Evolutionary conservation across 2,797 vertebrate genomes (phyloP).

Genomic region (Propithecus perrieri): DNA sequence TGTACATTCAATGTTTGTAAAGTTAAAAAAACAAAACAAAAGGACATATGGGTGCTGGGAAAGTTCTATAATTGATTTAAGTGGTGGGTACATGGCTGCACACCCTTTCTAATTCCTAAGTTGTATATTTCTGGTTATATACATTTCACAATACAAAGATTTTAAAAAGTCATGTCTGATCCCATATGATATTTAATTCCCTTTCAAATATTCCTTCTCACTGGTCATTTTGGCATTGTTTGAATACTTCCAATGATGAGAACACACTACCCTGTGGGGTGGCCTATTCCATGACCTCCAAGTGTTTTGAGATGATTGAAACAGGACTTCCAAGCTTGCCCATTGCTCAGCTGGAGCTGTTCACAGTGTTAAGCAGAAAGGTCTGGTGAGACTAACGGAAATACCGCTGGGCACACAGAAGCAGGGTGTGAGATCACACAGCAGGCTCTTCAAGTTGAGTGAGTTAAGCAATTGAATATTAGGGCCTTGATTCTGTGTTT

Average conservation of each 20-base stretch:
- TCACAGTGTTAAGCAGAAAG: not conserved
- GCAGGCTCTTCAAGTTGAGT: not conserved
- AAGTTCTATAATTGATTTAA: no score
- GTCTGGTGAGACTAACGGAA: not conserved
- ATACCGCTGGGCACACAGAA: rapidly evolving
- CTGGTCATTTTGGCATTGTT: not conserved
- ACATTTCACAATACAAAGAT: not conserved
- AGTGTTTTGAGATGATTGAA: not conserved
- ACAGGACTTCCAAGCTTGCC: not conserved
- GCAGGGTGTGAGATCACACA: no score
- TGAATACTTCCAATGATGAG: not conserved
- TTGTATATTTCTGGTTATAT: not conserved
- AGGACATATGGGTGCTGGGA: no score
- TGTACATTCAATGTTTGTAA: not conserved
- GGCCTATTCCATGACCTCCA: not conserved
- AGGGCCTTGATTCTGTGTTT: not conserved
- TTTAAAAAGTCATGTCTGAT: not conserved
- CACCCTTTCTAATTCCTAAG: not conserved
- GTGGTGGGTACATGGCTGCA: rapidly evolving
- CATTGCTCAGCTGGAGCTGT: not conserved
- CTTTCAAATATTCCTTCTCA: not conserved
- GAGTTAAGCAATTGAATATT: not conserved
- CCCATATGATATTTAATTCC: not conserved
- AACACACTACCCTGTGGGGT: not conserved
- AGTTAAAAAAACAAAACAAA: not conserved